These are phyloP conservation scores for Eupeodes corollae DNA, from an alignment of 1,140 invertebrate genomes.

Conservation along the genomic window DNA sequence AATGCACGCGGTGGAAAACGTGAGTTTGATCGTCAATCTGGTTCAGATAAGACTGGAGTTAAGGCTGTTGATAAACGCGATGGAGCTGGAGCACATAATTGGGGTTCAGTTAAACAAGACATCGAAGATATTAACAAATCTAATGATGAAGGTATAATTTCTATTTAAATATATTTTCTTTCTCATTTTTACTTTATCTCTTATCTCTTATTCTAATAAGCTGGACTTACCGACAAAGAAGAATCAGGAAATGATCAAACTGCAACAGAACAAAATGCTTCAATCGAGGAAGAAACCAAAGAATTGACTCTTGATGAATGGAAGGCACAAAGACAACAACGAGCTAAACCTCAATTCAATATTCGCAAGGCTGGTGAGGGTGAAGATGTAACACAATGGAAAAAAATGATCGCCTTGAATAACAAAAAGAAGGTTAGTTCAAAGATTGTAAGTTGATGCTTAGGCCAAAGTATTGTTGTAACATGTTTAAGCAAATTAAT, in stretches of 20 bases:
- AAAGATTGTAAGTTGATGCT: neutral
- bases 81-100: slow-evolving; percentile 87
- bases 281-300: slow-evolving; percentile 60
- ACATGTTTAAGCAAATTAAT: neutral
- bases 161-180: neutral
- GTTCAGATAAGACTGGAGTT: slow-evolving; percentile 87
- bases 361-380: slow-evolving; percentile 85
- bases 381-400: slow-evolving; percentile 81
- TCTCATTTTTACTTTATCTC: neutral
- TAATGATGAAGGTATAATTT: slow-evolving; percentile 38
- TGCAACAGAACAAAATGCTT: slow-evolving; percentile 41
- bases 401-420: slow-evolving; percentile 63
- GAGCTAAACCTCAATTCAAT: slow-evolving; percentile 75
- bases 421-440: slow-evolving; percentile 25
- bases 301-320: slow-evolving; percentile 82
- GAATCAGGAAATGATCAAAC: slow-evolving; percentile 40
- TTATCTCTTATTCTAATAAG: too few relatives aligned
- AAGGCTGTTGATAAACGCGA: slow-evolving; percentile 90
- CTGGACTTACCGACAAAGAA: slow-evolving; percentile 8
- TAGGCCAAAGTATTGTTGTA: neutral
- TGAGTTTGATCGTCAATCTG: slow-evolving; percentile 90
- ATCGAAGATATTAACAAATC: slow-evolving; percentile 57
- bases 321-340: slow-evolving; percentile 64
- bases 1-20: slow-evolving; percentile 51
- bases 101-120: slow-evolving; percentile 88